Base-by-base conservation (phyloP, 2,888 invertebrate species). In the Venusia cambrica region DNA sequence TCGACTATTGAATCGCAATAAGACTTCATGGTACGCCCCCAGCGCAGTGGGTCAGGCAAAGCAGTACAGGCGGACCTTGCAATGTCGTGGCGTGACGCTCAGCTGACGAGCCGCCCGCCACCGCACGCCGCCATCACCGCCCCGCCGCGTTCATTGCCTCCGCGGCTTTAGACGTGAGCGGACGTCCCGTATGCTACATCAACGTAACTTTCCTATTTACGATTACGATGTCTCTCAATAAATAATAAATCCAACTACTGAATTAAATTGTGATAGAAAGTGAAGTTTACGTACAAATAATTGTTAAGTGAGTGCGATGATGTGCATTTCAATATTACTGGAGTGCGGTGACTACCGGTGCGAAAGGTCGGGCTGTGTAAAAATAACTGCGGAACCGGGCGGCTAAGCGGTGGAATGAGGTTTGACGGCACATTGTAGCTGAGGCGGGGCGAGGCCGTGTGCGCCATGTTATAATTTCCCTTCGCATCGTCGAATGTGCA, bases 71-170 rank as follows among this genome's bases (percentile, higher is more conserved):
- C 78, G 88, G 88, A 88, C 87, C 88, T 89, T 88, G 89, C 89
- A 89, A 89, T 89, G 89, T 87, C 88, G 87, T 88, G 85, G 79
- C 80, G 78, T 85, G 85, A 83, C 85, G 87, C 85, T 87, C 85
- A 87, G 87, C 87, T 87, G 87, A 87, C 76, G 75, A 68, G 72
- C 72, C 70, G 70, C 76, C 73, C 63, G 72, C 70, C 74, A 55
- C 62, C 54, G 49, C 56, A 75, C 77, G 76, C 67, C 87, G 81
- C 85, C 80, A n/a, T n/a, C n/a, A n/a, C n/a, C n/a, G n/a, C n/a
- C n/a, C n/a, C n/a, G n/a, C 88, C 87, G 88, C 90, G 90, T 90
- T 90, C 90, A 91, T 89, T 89, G 90, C 88, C 89, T 90, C 85
- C 89, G 89, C 88, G 90, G 90, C 90, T 73, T 81, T 83, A 83